Evolutionary conservation across 2,888 invertebrate genomes (phyloP).

Genomic region (Branchinecta sandiegonensis): DNA sequence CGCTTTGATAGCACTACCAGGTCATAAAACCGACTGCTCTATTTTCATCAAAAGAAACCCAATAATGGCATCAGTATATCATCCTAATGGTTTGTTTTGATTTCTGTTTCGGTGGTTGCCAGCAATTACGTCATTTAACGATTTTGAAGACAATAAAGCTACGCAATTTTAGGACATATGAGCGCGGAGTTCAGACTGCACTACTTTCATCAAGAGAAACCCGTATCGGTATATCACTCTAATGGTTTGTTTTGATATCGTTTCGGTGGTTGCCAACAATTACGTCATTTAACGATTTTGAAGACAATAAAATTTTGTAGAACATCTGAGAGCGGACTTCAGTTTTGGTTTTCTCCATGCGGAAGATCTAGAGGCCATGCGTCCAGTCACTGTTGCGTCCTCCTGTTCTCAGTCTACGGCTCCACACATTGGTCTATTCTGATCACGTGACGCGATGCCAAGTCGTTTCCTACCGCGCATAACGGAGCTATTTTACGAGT

Average conservation of each 20-base stretch:
- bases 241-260: constrained; percentile 14
- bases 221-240: not conserved
- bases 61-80: not conserved
- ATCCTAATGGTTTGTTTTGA: constrained; percentile 15
- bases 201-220: not conserved
- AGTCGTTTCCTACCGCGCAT: constrained; percentile 13
- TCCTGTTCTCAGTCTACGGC: too few relatives aligned
- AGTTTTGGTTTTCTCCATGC: too few relatives aligned
- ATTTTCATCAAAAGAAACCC: not conserved
- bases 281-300: too few relatives aligned
- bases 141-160: too few relatives aligned
- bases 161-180: too few relatives aligned
- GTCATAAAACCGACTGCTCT: not conserved
- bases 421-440: too few relatives aligned
- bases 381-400: too few relatives aligned
- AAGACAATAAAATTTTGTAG: too few relatives aligned
- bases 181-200: not conserved
- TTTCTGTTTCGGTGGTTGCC: not conserved
- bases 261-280: not conserved
- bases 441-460: not conserved
- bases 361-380: too few relatives aligned
- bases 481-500: constrained; percentile 15
- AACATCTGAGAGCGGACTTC: too few relatives aligned
- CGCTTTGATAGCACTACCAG: too few relatives aligned
- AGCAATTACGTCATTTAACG: too few relatives aligned